Base-by-base conservation (phyloP, 1,140 invertebrate genomes). In the Drosophila paulistorum region DNA sequence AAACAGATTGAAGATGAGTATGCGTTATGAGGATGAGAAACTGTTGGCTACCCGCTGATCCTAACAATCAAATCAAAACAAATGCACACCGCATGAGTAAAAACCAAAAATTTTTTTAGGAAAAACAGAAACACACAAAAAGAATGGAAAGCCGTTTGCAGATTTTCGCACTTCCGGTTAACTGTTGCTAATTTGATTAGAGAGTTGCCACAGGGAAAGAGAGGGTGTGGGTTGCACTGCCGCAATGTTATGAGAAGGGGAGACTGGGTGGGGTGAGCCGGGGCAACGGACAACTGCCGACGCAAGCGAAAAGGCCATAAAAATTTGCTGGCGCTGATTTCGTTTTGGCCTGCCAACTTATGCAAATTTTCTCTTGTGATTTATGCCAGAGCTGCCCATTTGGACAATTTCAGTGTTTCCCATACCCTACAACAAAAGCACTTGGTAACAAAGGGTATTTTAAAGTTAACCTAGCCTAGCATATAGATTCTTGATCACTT, bases 181-280 rank as follows among this genome's bases (percentile, higher is more conserved):
- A 80, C 84, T 79, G 84, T 87, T 83, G 77, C 83, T 87, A 87
- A 87, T 87, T 87, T 87, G 83, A 87, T 87, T 87, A 87, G 83
- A 86, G 84, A 87, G 39, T 83, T 68, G 77, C 64, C 48, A 54
- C 68, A 41, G 45, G 45, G 30, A 7, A 30, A 30, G 6, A 30
- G 30, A 30, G 30, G 30, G 30, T 30, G 30, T 9, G 9, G 11
- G 45, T 20, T 51, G 45, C 17, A 20, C 17, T 23, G 30, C 5
- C 5, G 45, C 45, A 51, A 23, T 51, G 17, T 26, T 63, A 20
- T 37, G 45, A 37, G 64, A 11, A 20, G 39, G 17, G 30, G 35
- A 23, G 41, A 41, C 17, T 1, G 37, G 9, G 42, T 17, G 23
- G n/a, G 14, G 20, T 30, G 1, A n/a, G 2, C 41, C 39, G 58